A percentile compares a stretch with the other conserved stretches of the same genome.
Evolutionary conservation across 2,113 vertebrate species (phyloP).

Genomic region (Neolamprologus falcicula): DNA sequence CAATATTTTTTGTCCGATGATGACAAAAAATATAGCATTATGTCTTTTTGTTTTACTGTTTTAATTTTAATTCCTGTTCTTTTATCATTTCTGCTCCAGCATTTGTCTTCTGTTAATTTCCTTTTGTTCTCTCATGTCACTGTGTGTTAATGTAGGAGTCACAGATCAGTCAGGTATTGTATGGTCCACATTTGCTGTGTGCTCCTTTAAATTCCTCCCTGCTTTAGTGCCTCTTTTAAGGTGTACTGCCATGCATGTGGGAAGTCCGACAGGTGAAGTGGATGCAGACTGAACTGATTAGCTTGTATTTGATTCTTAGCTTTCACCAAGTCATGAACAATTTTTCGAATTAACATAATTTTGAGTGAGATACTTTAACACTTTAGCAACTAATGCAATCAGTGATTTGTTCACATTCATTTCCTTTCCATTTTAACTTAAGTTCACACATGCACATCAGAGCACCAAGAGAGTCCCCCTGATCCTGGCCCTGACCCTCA

Average conservation of each 20-base stretch:
- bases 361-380: neutral
- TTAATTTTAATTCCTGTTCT: neutral
- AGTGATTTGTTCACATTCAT: neutral
- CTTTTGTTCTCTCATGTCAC: constrained; percentile 54
- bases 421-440: constrained; percentile 16
- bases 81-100: neutral
- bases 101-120: constrained; percentile 68
- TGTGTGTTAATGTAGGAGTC: constrained; percentile 82
- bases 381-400: neutral
- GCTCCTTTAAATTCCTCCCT: constrained; percentile 27
- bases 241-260: constrained; percentile 44
- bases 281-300: neutral
- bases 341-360: neutral
- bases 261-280: neutral
- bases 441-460: constrained; percentile 47
- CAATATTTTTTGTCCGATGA: neutral
- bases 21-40: neutral
- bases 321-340: neutral
- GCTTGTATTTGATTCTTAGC: neutral
- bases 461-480: constrained; percentile 19
- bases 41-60: neutral
- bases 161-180: constrained; percentile 86
- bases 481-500: constrained; percentile 14
- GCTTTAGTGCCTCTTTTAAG: constrained; percentile 22
- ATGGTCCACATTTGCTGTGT: constrained; percentile 69